Percentiles rank a stretch among this genome's conserved stretches.
These are phyloP conservation scores for Rhyacophila evoluta DNA, from an alignment of 2,888 invertebrate genomes.

Conservation along the genomic window DNA sequence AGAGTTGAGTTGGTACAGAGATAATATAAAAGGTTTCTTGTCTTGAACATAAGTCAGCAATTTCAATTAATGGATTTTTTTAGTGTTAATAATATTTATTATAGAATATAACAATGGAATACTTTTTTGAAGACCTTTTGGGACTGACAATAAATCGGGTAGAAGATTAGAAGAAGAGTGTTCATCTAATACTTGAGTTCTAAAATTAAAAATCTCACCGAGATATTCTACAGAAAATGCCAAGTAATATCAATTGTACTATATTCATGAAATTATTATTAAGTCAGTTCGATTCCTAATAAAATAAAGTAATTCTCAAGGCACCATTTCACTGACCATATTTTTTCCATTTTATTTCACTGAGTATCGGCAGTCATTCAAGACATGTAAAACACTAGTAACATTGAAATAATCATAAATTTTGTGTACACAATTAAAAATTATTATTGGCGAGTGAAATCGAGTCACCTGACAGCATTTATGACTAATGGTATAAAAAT, in stretches of 20 bases:
- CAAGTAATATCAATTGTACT: not conserved
- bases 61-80: too few species aligned
- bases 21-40: too few species aligned
- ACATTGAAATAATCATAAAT: not conserved
- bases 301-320: not conserved
- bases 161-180: too few species aligned
- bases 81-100: conserved; percentile 26
- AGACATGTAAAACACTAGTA: too few species aligned
- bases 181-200: not conserved
- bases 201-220: not conserved
- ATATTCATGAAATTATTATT: not conserved
- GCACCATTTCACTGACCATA: not conserved
- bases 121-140: conserved; percentile 39
- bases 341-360: not conserved
- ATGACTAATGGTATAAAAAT: not conserved
- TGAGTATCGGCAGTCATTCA: not conserved
- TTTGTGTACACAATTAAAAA: not conserved
- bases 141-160: conserved; percentile 8
- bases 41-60: too few species aligned
- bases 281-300: not conserved
- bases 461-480: not conserved
- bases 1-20: too few species aligned
- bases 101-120: conserved; percentile 34
- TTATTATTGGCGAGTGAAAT: not conserved
- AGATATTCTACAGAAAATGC: not conserved